Conservation (phyloP, 2,888 invertebrate genomes). For the Drosophila rubida region DNA sequence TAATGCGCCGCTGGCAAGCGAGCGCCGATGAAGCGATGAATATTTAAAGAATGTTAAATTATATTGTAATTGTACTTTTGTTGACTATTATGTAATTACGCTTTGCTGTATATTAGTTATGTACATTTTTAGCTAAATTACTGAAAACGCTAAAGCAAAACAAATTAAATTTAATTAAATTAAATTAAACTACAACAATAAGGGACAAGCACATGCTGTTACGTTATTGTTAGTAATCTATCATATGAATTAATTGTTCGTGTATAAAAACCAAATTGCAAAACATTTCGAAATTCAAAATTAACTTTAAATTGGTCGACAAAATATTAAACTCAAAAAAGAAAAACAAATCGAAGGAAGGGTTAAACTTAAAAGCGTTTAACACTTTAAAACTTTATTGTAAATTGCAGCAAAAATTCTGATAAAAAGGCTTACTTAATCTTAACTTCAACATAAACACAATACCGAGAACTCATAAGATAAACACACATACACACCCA, state of each 20-base stretch:
- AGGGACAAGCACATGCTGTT: constrained; percentile 62
- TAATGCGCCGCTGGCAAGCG: constrained; percentile 24
- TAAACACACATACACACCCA: constrained; percentile 23
- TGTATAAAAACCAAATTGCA: constrained; percentile 46
- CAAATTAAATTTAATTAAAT: constrained; percentile 32
- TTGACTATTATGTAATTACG: constrained; percentile 81
- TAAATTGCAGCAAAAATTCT: constrained; percentile 66
- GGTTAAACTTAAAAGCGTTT: constrained; percentile 43
- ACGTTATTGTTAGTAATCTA: constrained; percentile 78
- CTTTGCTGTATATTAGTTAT: constrained; percentile 80
- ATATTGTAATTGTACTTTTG: constrained; percentile 75
- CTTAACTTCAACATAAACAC: constrained; percentile 59
- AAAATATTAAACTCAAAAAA: constrained; percentile 11
- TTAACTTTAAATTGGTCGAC: constrained; percentile 39
- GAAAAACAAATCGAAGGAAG: not conserved
- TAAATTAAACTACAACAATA: constrained; percentile 32
- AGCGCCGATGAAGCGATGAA: constrained; percentile 14
- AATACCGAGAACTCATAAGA: constrained; percentile 36
- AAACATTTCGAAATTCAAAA: constrained; percentile 42
- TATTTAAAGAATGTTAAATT: constrained; percentile 33
- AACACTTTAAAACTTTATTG: constrained; percentile 48
- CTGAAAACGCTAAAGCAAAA: constrained; percentile 22
- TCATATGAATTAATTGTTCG: constrained; percentile 55
- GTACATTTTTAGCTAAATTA: constrained; percentile 66
- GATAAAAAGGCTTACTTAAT: constrained; percentile 56